phyloP scores from a whole-genome alignment of 2,888 invertebrate genomes.

The Epinotia nisella region DNA sequence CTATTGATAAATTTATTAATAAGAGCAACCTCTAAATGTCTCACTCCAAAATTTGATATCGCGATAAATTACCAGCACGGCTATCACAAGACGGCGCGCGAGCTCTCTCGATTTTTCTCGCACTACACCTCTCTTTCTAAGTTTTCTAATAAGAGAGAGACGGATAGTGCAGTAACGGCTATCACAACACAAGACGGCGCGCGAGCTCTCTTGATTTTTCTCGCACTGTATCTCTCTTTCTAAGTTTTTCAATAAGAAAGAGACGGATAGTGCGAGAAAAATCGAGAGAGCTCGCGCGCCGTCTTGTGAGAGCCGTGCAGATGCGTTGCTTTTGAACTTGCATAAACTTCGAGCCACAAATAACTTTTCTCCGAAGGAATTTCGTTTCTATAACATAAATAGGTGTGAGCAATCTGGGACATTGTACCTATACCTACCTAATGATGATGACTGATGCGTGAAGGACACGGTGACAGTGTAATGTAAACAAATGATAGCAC shows the following conservation, averaged over 20 bases:
- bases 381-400: neutral
- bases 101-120: no score
- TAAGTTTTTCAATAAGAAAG: no score
- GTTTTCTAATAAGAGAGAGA: no score
- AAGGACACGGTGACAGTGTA: slow-evolving; percentile 32
- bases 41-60: neutral
- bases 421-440: neutral
- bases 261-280: no score
- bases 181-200: no score
- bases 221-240: no score
- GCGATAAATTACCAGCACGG: slow-evolving; percentile 6
- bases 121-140: no score
- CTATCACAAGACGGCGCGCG: no score
- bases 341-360: neutral
- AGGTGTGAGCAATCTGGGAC: slow-evolving; percentile 17
- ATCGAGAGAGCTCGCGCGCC: no score
- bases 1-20: neutral
- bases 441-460: slow-evolving; percentile 23
- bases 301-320: no score
- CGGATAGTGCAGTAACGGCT: no score
- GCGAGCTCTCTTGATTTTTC: no score
- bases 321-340: slow-evolving; percentile 5
- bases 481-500: slow-evolving; percentile 36
- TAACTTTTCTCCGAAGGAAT: neutral
- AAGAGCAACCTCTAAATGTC: neutral